Percentiles rank a stretch among this genome's conserved stretches.
Conservation (phyloP, 1,140 invertebrate species). For the Glossosoma conforme region DNA sequence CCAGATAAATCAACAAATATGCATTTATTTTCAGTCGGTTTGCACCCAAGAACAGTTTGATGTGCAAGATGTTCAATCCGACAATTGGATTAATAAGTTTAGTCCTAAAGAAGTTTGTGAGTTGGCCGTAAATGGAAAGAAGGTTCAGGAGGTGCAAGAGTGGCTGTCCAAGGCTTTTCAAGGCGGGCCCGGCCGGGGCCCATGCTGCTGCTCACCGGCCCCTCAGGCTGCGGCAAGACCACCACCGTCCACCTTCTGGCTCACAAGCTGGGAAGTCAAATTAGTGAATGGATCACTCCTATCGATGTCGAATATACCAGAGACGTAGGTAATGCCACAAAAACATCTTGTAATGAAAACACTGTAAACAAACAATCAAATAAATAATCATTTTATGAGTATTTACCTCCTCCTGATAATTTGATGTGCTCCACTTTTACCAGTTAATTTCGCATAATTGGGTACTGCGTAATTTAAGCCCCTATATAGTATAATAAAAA, state of each 20-base stretch:
- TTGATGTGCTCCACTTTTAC: too few relatives aligned
- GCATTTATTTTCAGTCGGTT: background rate
- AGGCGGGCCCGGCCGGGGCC: slow-evolving; percentile 40
- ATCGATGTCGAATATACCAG: slow-evolving; percentile 50
- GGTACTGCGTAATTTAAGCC: too few relatives aligned
- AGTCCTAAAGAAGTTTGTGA: slow-evolving; percentile 50
- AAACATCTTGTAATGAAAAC: too few relatives aligned
- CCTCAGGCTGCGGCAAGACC: slow-evolving; percentile 69
- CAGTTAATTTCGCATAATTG: too few relatives aligned
- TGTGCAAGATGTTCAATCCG: background rate
- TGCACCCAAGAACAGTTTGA: background rate
- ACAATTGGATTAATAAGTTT: slow-evolving; percentile 55
- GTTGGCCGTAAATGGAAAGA: slow-evolving; percentile 58
- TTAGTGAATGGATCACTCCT: slow-evolving; percentile 70
- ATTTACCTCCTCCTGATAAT: too few relatives aligned
- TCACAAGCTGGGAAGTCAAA: slow-evolving; percentile 51
- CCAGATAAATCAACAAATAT: too few relatives aligned
- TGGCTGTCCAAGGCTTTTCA: slow-evolving; percentile 47
- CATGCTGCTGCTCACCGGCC: slow-evolving; percentile 64
- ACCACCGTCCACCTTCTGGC: slow-evolving; percentile 56
- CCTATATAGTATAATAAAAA: too few relatives aligned
- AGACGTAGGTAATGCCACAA: slow-evolving; percentile 40
- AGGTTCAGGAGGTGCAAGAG: slow-evolving; percentile 55
- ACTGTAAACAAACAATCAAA: too few relatives aligned
- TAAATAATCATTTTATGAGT: too few relatives aligned